These are phyloP conservation scores for Heteronetta atricapilla DNA, from an alignment of 2,113 vertebrate genomes.

Conservation along the genomic window DNA sequence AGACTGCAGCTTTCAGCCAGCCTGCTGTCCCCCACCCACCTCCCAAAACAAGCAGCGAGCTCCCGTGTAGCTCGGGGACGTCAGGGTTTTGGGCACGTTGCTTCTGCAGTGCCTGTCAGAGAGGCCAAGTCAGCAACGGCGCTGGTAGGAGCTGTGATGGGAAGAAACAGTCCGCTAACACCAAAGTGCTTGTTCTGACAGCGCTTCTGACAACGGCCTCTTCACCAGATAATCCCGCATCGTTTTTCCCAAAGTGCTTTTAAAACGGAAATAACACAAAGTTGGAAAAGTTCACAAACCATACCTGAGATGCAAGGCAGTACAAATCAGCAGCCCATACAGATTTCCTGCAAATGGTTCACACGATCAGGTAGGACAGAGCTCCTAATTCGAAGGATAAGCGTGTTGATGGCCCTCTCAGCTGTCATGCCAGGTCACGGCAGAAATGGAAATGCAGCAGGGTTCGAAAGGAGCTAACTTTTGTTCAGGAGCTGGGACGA, in stretches of 20 bases:
- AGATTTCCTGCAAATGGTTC: neutral
- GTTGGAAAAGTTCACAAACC: neutral
- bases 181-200: neutral
- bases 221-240: neutral
- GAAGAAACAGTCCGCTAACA: neutral
- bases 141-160: neutral
- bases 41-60: neutral
- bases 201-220: neutral
- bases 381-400: neutral
- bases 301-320: neutral
- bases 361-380: neutral
- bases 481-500: neutral
- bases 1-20: neutral
- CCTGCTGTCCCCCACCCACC: neutral
- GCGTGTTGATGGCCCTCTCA: neutral
- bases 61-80: neutral
- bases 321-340: slow-evolving; percentile 9
- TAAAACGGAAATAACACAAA: neutral
- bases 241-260: slow-evolving; percentile 43
- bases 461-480: neutral
- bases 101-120: neutral
- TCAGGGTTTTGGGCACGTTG: neutral
- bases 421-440: neutral
- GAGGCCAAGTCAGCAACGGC: neutral
- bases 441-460: neutral